Percentiles rank a stretch among this genome's conserved stretches.
phyloP scores from a whole-genome alignment of 92 coral and sea anemone genomes.

The Parazoanthus darwini region DNA sequence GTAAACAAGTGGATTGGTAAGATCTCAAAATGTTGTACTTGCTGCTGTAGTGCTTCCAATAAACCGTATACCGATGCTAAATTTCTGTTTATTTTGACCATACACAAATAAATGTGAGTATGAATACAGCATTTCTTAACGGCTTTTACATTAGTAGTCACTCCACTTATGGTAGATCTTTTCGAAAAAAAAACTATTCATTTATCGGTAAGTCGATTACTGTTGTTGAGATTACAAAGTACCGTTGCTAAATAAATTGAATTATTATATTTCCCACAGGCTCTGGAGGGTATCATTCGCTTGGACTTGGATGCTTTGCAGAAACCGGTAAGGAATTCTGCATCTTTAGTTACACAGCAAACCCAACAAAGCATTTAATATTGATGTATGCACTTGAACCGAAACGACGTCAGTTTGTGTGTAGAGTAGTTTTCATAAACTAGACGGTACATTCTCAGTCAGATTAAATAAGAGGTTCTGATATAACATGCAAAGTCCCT shows the following conservation, averaged over 20 bases:
- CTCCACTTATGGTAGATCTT: neutral
- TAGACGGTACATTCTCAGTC: too few relatives aligned
- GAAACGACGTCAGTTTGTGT: too few relatives aligned
- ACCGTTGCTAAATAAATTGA: neutral
- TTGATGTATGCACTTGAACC: too few relatives aligned
- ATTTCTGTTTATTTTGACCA: neutral
- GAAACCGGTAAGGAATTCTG: slow-evolving; percentile 56
- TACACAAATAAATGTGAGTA: neutral
- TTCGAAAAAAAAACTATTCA: neutral
- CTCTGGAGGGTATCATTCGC: slow-evolving; percentile 75
- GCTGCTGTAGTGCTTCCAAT: too few relatives aligned
- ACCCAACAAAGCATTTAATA: too few relatives aligned
- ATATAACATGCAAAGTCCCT: too few relatives aligned
- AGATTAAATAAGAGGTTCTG: too few relatives aligned
- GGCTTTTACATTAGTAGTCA: neutral
- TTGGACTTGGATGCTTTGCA: slow-evolving; percentile 67
- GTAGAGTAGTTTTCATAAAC: too few relatives aligned
- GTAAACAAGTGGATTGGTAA: too few relatives aligned
- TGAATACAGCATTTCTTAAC: too few relatives aligned
- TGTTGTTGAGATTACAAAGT: too few relatives aligned
- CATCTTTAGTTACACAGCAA: neutral
- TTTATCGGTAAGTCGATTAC: neutral
- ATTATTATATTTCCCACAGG: slow-evolving; percentile 49
- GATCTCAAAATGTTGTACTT: too few relatives aligned
- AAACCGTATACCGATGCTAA: neutral